Evolutionary conservation across 2,113 vertebrate species (phyloP).

Genomic region (Amia ocellicauda): DNA sequence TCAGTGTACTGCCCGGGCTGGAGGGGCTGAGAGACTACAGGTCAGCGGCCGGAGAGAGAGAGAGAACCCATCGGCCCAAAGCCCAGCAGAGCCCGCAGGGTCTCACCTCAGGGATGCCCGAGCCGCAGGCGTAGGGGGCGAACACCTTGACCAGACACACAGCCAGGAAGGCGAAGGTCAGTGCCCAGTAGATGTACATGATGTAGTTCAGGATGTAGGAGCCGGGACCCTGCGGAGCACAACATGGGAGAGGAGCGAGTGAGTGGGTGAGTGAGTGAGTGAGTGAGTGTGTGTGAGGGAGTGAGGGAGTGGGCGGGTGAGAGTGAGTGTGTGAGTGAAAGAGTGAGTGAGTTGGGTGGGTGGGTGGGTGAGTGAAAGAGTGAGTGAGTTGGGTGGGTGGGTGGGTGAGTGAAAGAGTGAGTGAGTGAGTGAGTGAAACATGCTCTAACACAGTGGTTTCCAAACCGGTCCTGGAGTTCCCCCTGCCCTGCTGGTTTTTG

Average conservation of each 20-base stretch:
- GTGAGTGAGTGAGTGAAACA: no score
- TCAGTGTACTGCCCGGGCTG: no score
- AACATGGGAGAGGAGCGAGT: not conserved
- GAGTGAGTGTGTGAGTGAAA: not conserved
- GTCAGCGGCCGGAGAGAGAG: not conserved
- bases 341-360: no score
- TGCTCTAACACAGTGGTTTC: no score
- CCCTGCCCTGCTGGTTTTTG: no score
- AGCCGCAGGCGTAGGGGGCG: constrained; percentile 95
- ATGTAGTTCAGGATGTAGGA: constrained; percentile 99
- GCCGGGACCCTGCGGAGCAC: constrained; percentile 80
- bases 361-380: no score
- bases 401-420: no score
- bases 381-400: no score
- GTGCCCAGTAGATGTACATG: constrained; percentile 97
- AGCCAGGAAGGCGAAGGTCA: constrained; percentile 93
- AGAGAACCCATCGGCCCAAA: no score
- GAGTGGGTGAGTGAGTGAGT: no score
- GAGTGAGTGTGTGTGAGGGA: not conserved
- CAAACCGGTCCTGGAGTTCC: no score
- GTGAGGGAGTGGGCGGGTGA: not conserved
- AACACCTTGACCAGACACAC: constrained; percentile 95
- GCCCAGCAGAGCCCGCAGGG: no score
- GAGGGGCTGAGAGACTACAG: not conserved
- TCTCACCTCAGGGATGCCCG: constrained; percentile 94